phyloP scores from a whole-genome alignment of 2,113 vertebrate species.

The Macrotis lagotis region DNA sequence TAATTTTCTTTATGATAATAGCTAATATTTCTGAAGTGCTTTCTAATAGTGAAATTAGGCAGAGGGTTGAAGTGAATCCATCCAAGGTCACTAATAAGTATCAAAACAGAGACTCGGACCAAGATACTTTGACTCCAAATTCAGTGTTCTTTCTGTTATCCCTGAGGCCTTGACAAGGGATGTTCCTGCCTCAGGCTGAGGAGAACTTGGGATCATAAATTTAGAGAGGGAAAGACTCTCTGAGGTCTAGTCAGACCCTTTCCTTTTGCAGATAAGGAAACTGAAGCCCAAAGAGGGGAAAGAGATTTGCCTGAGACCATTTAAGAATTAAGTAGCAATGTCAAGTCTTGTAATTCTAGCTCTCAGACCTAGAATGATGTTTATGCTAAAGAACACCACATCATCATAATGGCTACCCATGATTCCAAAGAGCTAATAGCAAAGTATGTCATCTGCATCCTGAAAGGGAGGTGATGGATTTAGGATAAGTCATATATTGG shows the following conservation, averaged over 20 bases:
- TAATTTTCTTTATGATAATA: neutral
- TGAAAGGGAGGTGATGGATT: neutral
- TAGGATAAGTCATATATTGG: neutral
- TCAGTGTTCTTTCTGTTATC: neutral
- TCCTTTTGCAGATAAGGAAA: neutral
- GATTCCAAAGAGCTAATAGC: neutral
- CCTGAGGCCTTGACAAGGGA: neutral
- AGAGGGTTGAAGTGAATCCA: fast-evolving
- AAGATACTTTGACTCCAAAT: too few relatives aligned
- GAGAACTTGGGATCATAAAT: neutral
- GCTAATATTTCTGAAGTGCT: neutral
- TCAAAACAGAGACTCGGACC: fast-evolving
- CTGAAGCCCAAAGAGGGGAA: neutral
- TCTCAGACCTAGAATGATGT: neutral
- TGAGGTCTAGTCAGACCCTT: neutral
- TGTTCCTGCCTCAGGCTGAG: neutral
- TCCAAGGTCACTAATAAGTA: neutral
- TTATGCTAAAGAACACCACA: too few relatives aligned
- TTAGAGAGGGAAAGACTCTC: neutral
- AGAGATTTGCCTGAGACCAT: neutral
- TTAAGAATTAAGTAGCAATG: neutral
- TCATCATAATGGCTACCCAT: neutral
- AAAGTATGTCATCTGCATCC: neutral
- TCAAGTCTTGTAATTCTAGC: neutral
- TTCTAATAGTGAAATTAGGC: neutral